Evolutionary conservation across 2,797 vertebrate genomes (phyloP), one percentile per base, ranked within the genome.

Genomic region (Agapornis canus): DNA sequence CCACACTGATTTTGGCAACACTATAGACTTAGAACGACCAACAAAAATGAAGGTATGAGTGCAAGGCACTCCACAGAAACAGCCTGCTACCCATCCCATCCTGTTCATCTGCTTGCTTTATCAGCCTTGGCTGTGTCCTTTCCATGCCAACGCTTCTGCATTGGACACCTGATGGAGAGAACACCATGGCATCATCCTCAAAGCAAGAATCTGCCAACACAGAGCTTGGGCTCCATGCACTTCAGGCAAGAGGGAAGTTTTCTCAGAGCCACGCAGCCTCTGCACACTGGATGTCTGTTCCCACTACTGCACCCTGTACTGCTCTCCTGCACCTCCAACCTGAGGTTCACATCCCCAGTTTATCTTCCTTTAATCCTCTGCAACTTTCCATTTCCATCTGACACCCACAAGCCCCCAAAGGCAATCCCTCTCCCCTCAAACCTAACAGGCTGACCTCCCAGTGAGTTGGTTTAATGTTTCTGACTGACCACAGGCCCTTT

Each of bases 121-220:
- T 32, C 54, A 85, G 47, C 20, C 60, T 69, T 18, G 9, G 77
- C 43, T 35, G 22, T 6, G 35, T 63, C 56, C 47, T 42, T 20
- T 57, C 60, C 49, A 6, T 9, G 27, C 32, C 51, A 54, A 35
- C 6, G 35, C 23, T 70, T 23, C 52, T 18, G 15, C 45, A 51
- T n/a, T 31, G 45, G 26, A 69, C 10, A 13, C 23, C 68, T 42
- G n/a, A 35, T 0, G 31, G 16, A 56, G 14, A 22, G 65, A 56
- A 56, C 26, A 72, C 32, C 35, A 39, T 0, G 0, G 39, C 37
- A 47, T 8, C 3, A 0, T 5, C 37, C 37, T 23, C 65, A 23
- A 42, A 37, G 72, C 23, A 52, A 63, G 23, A 9, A 63, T 78
- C 66, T 78, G 69, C 9, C 43, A 90, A 54, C 16, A 22, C 20